These are phyloP conservation scores for Jacana jacana DNA, from an alignment of 2,113 vertebrate species.

Conservation along the genomic window DNA sequence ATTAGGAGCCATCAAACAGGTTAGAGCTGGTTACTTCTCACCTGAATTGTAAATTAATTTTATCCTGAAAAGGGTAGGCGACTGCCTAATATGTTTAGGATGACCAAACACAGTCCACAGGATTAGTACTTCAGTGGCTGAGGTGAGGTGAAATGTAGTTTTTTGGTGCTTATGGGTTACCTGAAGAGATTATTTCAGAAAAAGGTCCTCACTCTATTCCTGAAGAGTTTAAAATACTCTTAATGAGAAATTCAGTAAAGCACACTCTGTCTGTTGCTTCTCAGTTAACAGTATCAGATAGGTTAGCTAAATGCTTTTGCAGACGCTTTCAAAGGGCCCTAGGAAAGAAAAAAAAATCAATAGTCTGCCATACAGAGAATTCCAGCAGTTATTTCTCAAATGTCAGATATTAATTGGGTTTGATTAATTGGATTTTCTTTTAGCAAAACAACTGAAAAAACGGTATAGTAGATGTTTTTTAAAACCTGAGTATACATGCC, in stretches of 20 bases:
- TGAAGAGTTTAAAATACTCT: neutral
- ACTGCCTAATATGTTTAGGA: neutral
- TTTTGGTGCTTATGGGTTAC: neutral
- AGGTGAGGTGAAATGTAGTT: neutral
- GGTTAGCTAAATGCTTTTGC: neutral
- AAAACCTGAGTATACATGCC: neutral
- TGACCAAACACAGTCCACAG: neutral
- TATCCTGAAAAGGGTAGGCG: neutral
- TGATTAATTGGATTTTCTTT: neutral
- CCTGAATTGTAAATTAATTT: neutral
- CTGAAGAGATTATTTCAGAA: neutral
- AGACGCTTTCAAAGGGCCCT: neutral
- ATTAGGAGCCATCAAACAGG: neutral
- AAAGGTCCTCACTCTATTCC: neutral
- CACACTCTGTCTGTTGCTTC: neutral
- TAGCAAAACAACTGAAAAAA: neutral
- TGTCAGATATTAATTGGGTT: neutral
- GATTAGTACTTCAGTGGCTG: neutral
- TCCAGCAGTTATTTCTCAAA: neutral
- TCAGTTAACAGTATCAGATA: neutral
- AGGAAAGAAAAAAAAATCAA: neutral
- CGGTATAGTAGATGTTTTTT: neutral
- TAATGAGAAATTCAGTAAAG: neutral
- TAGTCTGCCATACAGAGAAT: neutral
- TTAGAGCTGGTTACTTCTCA: neutral